A percentile compares a stretch with the other conserved stretches of the same genome.
These are phyloP conservation scores for Brachionus sp. DNA, from an alignment of 1,140 invertebrate genomes.

Conservation along the genomic window DNA sequence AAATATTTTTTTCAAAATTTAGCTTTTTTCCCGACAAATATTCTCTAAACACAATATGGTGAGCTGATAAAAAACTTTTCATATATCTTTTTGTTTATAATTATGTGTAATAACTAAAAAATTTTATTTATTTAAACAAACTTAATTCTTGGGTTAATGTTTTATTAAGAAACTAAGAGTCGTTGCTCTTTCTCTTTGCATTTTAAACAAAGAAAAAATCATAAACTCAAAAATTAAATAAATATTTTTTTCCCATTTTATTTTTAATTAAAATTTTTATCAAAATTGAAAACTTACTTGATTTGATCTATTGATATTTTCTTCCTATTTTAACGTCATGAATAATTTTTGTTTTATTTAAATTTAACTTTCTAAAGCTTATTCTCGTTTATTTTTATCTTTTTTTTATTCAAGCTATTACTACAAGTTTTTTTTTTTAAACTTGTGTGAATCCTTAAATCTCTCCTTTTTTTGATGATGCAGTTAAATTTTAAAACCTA, in stretches of 20 bases:
- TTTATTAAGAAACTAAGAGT: background rate
- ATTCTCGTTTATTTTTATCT: background rate
- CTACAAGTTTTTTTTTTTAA: background rate
- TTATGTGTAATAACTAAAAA: background rate
- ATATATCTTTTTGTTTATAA: background rate
- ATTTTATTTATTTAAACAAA: background rate
- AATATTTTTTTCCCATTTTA: background rate
- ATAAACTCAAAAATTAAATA: background rate
- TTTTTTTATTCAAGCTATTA: background rate
- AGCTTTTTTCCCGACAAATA: background rate
- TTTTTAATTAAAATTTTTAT: constrained; percentile 4
- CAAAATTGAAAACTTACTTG: background rate
- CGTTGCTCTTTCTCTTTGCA: background rate
- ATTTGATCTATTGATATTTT: background rate
- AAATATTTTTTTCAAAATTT: background rate
- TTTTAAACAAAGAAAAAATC: background rate
- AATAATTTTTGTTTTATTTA: background rate
- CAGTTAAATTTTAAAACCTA: background rate
- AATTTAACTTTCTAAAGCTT: background rate
- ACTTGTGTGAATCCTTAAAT: background rate
- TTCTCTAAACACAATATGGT: background rate
- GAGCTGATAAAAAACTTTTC: background rate
- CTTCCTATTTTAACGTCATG: background rate
- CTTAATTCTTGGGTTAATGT: background rate
- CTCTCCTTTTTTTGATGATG: background rate